Evolutionary conservation across 2,888 invertebrate genomes (phyloP), one percentile per base, ranked within the genome.

Genomic region (Synanthedon myopaeformis): DNA sequence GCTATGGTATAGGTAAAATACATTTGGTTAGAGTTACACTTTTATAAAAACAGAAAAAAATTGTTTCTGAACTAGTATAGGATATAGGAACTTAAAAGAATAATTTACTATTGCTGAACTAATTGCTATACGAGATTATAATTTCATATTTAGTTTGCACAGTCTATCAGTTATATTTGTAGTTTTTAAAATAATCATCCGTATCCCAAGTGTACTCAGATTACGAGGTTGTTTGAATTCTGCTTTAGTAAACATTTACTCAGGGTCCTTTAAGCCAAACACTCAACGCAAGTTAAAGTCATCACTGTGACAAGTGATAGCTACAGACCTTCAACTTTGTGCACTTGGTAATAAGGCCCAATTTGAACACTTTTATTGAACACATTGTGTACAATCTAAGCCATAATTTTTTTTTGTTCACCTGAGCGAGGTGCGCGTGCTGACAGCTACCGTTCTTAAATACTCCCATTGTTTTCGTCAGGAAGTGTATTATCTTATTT

Each of bases 401-500:
- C 17, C 17, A 14, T 45, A 45, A 14, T 14, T 45, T 45, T 14
- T n/a, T 45, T 14, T 45, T 14, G 60, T 61, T 56, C 63, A 65
- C 60, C 61, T 63, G 66, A 59, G 65, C 49, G 14, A 45, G 35
- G 13, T 45, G 14, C 61, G 57, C 52, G 54, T 58, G 70, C 61
- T 71, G 74, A 76, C 74, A 76, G 81, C 83, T 83, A 70, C 82
- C 69, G 80, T 80, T 79, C 77, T 71, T 59, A 62, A 28, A 64
- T 61, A 66, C 67, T 63, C 58, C 70, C 71, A 77, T 78, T 79
- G 70, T 75, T 77, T 78, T 76, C 76, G 68, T 68, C 68, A 58
- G 69, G 71, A 61, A 72, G 67, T 72, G 69, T 72, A 74, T 79
- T 76, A 79, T 79, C 74, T 74, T 51, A 45, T 13, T 13, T 45